Percentiles rank a stretch among this genome's conserved stretches.
Conservation (phyloP, 2,888 invertebrate genomes). For the Tineola bisselliella region DNA sequence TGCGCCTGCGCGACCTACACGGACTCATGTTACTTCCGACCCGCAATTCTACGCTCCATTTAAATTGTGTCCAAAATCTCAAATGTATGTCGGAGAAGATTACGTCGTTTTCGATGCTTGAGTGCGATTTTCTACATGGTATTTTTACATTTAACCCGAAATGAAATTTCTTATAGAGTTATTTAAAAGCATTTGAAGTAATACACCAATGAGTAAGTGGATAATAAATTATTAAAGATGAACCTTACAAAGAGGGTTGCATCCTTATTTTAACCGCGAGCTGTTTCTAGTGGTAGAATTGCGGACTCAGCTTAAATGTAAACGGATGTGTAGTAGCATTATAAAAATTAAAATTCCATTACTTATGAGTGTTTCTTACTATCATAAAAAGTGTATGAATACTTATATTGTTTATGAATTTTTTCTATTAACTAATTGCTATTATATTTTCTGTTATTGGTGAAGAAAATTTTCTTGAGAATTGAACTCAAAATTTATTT, state of each 20-base stretch:
- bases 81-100: not conserved
- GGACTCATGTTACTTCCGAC: slow-evolving; percentile 36
- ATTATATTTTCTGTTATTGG: no score
- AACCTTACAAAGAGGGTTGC: not conserved
- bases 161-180: not conserved
- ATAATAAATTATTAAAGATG: not conserved
- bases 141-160: no score
- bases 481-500: no score
- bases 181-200: not conserved
- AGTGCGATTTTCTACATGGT: not conserved
- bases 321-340: not conserved
- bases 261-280: slow-evolving; percentile 5
- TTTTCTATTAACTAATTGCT: no score
- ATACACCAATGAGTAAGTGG: not conserved
- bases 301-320: not conserved
- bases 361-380: not conserved
- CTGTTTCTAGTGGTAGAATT: not conserved
- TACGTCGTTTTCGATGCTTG: not conserved
- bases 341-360: not conserved
- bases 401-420: no score
- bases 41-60: slow-evolving; percentile 24
- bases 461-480: not conserved
- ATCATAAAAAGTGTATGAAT: no score
- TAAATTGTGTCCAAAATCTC: slow-evolving; percentile 16
- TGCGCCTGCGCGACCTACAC: slow-evolving; percentile 47